Evolutionary conservation across 2,113 vertebrate species (phyloP), one percentile per base, ranked within the genome.

Genomic region (Coptodon bakossiorum): DNA sequence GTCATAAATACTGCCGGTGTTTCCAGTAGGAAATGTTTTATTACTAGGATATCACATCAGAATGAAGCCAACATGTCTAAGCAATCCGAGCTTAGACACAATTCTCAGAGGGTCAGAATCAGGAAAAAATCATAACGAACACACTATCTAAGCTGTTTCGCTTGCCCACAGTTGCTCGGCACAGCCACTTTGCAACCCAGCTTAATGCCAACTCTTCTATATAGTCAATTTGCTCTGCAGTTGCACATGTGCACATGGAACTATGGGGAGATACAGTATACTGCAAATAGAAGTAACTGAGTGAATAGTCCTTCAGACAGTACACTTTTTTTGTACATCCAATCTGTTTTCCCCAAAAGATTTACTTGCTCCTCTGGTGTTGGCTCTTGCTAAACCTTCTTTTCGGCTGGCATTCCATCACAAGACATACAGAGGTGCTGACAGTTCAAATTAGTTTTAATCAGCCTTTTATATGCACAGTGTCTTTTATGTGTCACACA

Each of bases 61-160:
- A 66, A 7, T n/a, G 61, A 66, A 12, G 19, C 10, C 9, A 7
- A 7, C 10, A 3, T 59, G 27, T 59, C 56, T 16, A 29, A 63
- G 0, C 59, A 66, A 68, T 1, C 34, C 34, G 38, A 68, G 3
- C 17, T 36, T 19, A 12, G 10, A 66, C 36, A 22, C 5, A 40
- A 68, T 68, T 40, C 0, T 68, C 0, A 40, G 19, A 68, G 34
- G 19, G 7, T 40, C 0, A 68, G 34, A 68, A 61, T 61, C 57
- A 22, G 0, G 19, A 0, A 3, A 22, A 68, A 66, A 66, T 0
- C 1, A 43, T 43, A 24, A 71, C 6, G 66, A 43, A 3, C n/a
- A 43, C 38, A 71, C 3, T 4, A 9, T 71, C n/a, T 66, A n/a
- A 22, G 61, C 10, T 66, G 17, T 34, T 66, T 2, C 0, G 10